Conservation (phyloP, 2,888 invertebrate genomes). For the Agonum fuliginosum region DNA sequence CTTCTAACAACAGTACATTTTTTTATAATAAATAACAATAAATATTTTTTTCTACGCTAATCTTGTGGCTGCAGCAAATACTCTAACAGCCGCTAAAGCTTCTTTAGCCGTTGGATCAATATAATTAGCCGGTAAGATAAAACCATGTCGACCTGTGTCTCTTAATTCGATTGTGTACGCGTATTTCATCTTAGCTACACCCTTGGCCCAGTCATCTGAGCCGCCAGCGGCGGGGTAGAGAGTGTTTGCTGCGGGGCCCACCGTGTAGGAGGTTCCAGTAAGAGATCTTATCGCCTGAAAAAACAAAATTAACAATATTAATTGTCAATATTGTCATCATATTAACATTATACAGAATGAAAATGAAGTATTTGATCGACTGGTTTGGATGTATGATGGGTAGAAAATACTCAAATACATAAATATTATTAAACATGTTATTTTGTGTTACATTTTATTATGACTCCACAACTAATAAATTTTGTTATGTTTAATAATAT, state of each 20-base stretch:
- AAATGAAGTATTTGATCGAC: too few relatives aligned
- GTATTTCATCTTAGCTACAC: conserved; percentile 87
- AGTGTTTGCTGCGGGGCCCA: conserved; percentile 86
- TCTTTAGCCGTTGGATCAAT: conserved; percentile 86
- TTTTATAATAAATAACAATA: conserved; percentile 58
- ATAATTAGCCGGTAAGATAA: conserved; percentile 86
- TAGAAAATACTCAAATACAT: too few relatives aligned
- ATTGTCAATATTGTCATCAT: too few relatives aligned
- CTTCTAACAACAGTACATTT: conserved; percentile 41
- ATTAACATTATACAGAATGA: too few relatives aligned
- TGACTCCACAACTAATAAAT: too few relatives aligned
- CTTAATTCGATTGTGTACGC: conserved; percentile 92
- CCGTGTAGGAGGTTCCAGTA: conserved; percentile 80
- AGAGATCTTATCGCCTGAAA: conserved; percentile 77
- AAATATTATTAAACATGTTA: too few relatives aligned
- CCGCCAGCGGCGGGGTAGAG: conserved; percentile 89
- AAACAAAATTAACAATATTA: conserved; percentile 15
- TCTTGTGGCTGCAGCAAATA: conserved; percentile 65
- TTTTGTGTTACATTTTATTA: too few relatives aligned
- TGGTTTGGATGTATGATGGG: too few relatives aligned
- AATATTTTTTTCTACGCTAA: conserved; percentile 29
- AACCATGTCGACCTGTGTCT: conserved; percentile 89
- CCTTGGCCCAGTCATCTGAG: conserved; percentile 95
- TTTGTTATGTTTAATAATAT: too few relatives aligned
- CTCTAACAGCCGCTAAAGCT: conserved; percentile 82